Evolutionary conservation across 2,113 vertebrate genomes (phyloP).

Genomic region (Pyxicephalus adspersus): DNA sequence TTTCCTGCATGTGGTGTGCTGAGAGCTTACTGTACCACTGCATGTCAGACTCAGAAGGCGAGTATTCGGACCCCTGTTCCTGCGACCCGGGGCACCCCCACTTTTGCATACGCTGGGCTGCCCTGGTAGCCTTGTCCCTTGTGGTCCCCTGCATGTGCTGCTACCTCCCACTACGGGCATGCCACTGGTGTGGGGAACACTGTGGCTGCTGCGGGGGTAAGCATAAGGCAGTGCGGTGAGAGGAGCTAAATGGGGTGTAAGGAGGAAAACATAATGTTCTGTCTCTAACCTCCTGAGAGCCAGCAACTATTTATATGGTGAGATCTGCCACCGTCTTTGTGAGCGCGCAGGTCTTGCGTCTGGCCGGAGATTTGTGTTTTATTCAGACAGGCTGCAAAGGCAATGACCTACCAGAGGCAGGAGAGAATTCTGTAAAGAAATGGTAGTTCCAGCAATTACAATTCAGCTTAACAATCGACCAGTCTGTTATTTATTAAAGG

Average conservation of each 20-base stretch:
- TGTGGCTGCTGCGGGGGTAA: slow-evolving; percentile 90
- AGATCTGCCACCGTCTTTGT: background rate
- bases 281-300: background rate
- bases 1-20: slow-evolving; percentile 92
- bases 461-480: background rate
- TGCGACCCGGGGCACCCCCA: slow-evolving; percentile 86
- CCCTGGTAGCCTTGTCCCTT: slow-evolving; percentile 83
- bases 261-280: slow-evolving; percentile 24
- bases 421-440: slow-evolving; percentile 1
- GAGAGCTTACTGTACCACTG: slow-evolving; percentile 95
- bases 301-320: slow-evolving; percentile 42
- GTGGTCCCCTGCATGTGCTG: slow-evolving; percentile 95
- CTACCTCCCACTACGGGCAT: slow-evolving; percentile 89
- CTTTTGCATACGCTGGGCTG: slow-evolving; percentile 88
- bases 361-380: slow-evolving; percentile 14
- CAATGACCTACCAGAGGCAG: slow-evolving; percentile 25
- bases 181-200: slow-evolving; percentile 87
- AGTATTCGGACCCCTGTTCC: slow-evolving; percentile 93
- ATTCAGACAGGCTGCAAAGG: slow-evolving; percentile 33
- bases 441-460: background rate
- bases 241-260: slow-evolving; percentile 59
- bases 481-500: slow-evolving; percentile 17
- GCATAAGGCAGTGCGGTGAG: slow-evolving; percentile 92
- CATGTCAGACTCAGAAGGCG: slow-evolving; percentile 93
- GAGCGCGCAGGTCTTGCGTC: background rate